Percentiles rank a stretch among this genome's conserved stretches.
These are phyloP conservation scores for Cyanoliseus patagonus DNA, from an alignment of 2,113 vertebrate species.

Conservation along the genomic window DNA sequence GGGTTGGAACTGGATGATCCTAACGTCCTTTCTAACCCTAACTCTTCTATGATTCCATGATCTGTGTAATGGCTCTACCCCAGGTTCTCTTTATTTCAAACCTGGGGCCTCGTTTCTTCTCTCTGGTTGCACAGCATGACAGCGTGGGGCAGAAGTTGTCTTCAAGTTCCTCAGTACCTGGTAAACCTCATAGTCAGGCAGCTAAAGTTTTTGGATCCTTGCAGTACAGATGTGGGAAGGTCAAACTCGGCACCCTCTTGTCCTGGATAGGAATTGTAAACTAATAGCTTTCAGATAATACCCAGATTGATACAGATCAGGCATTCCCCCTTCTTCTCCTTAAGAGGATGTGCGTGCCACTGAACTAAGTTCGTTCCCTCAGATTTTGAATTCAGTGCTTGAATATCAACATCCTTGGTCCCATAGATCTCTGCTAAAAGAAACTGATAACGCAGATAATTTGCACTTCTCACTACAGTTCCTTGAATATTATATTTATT, in stretches of 20 bases:
- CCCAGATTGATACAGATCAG: not conserved
- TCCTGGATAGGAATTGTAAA: not conserved
- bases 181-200: not conserved
- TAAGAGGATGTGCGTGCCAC: not conserved
- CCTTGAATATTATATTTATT: not conserved
- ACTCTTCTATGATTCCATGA: too few species aligned
- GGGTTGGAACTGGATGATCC: too few species aligned
- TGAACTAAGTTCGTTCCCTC: not conserved
- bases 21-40: too few species aligned
- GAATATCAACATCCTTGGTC: not conserved
- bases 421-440: not conserved
- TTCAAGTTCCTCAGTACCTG: not conserved
- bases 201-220: not conserved
- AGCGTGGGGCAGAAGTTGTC: not conserved
- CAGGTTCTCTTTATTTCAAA: not conserved
- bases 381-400: not conserved
- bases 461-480: not conserved
- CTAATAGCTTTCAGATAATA: not conserved
- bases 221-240: not conserved
- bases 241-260: not conserved
- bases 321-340: not conserved
- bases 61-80: not conserved
- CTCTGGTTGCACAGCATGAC: too few species aligned
- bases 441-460: not conserved
- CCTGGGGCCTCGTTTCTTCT: not conserved